Conservation (phyloP, 2,113 vertebrate genomes). For the Vimba vimba region DNA sequence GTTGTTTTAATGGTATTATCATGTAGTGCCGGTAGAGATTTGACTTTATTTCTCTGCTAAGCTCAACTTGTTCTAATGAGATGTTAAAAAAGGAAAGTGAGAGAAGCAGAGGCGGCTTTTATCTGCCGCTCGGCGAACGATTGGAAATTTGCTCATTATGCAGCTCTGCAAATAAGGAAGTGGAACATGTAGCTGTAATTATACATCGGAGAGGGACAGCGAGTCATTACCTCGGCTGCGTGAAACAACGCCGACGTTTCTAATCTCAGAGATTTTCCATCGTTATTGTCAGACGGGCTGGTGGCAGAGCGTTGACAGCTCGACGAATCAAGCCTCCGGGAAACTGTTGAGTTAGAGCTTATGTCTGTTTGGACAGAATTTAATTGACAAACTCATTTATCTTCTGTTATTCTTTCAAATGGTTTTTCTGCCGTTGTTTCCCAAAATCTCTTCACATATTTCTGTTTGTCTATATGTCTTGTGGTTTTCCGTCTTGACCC, state of each 20-base stretch:
- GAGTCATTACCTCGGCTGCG: not conserved
- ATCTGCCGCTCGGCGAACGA: not conserved
- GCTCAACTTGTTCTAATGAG: not conserved
- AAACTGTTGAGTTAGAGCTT: slow-evolving; percentile 19
- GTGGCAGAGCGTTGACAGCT: not conserved
- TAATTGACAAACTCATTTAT: slow-evolving; percentile 25
- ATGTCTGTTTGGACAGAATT: slow-evolving; percentile 11
- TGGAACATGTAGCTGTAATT: slow-evolving; percentile 10
- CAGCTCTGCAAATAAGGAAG: slow-evolving; percentile 1
- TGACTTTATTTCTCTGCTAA: not conserved
- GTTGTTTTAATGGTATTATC: not conserved
- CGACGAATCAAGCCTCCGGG: not conserved
- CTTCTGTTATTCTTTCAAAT: not conserved
- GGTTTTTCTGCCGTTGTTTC: not conserved
- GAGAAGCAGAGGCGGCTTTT: not conserved
- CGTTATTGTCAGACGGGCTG: not conserved
- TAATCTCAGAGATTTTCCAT: slow-evolving; percentile 29
- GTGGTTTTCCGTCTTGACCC: not conserved
- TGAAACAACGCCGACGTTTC: not conserved
- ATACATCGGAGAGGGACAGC: not conserved
- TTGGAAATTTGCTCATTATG: slow-evolving; percentile 28
- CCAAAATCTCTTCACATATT: not conserved
- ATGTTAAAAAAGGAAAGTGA: not conserved
- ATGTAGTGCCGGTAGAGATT: not conserved
- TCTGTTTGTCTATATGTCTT: not conserved